Base-by-base conservation (phyloP, 2,888 invertebrate species). In the Lasioglossum malachurum region DNA sequence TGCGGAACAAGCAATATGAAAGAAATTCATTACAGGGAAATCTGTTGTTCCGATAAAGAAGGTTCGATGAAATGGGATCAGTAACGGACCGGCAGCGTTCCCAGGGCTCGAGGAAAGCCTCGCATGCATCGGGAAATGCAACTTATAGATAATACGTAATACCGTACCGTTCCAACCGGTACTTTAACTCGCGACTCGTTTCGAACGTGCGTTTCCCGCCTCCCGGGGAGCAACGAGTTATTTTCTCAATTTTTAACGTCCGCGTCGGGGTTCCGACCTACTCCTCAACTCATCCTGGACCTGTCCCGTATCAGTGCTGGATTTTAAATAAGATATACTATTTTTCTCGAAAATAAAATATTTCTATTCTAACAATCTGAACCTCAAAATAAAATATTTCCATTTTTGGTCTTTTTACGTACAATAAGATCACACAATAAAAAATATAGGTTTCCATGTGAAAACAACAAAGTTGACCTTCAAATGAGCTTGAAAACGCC, bases 71-170 rank as follows among this genome's bases (percentile, higher is more conserved):
- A 69, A 38, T 38, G 69, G 23, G 67, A 67, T 67, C 64, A 64
- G 35, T 88, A 86, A 89, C 88, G 88, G 87, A 75, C 74, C 46
- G 75, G 80, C 49, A 53, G 79, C 46, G 80, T 84, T 89, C 88
- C 82, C 88, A 87, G 87, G 88, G 77, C 78, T 78, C 41, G 81
- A 23, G 88, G 81, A 88, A 79, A 80, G 53, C 81, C 80, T 78
- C 82, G 86, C 82, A 78, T 75, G 83, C 75, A 78, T 74, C 60
- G 81, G 88, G 87, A 88, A 89, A 88, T 73, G 83, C 82, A 49
- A 87, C 84, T 90, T 87, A 81, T 81, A 82, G 89, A 87, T 89
- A 88, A 89, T 89, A 85, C 87, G 89, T 85, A 84, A 89, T 89
- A 87, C 83, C 88, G 84, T 85, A 88, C 89, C 86, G 86, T 88